phyloP scores from a whole-genome alignment of 1,140 invertebrate species.

The Xylocopa sonorina region DNA sequence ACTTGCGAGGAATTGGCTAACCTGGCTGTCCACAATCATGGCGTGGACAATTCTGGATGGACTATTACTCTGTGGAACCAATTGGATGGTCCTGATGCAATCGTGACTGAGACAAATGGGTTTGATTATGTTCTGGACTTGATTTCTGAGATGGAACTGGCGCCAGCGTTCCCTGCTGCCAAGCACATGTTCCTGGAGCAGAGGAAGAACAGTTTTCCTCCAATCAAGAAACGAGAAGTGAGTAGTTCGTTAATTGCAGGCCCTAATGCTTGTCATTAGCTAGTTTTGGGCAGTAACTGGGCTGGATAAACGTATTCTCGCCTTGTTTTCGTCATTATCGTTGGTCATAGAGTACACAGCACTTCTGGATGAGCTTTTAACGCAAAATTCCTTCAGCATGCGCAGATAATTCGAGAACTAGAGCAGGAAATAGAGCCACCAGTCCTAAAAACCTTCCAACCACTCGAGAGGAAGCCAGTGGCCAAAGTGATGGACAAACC shows the following conservation, averaged over 20 bases:
- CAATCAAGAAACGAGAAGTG: conserved; percentile 80
- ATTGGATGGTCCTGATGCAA: conserved; percentile 87
- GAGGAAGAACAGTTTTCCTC: conserved; percentile 80
- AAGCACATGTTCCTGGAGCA: conserved; percentile 84
- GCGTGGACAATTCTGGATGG: conserved; percentile 89
- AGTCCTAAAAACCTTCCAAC: conserved; percentile 80
- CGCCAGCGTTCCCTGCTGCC: conserved; percentile 91
- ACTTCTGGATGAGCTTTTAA: no score
- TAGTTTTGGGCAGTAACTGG: background rate
- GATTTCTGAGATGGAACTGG: conserved; percentile 95
- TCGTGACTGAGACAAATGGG: conserved; percentile 87
- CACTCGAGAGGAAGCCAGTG: conserved; percentile 78
- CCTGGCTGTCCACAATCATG: conserved; percentile 87
- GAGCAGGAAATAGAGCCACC: conserved; percentile 77
- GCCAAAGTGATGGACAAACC: conserved; percentile 77
- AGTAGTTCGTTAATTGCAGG: conserved; percentile 26
- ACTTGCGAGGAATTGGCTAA: conserved; percentile 93
- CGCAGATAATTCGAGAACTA: conserved; percentile 78
- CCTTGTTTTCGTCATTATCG: no score
- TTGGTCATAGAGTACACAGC: no score
- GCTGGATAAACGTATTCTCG: background rate
- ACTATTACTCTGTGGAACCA: conserved; percentile 87
- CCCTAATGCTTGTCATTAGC: background rate
- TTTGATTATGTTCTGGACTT: conserved; percentile 95
- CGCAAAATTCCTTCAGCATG: conserved; percentile 68